phyloP scores from a whole-genome alignment of 2,888 invertebrate species.

The Mantis religiosa region DNA sequence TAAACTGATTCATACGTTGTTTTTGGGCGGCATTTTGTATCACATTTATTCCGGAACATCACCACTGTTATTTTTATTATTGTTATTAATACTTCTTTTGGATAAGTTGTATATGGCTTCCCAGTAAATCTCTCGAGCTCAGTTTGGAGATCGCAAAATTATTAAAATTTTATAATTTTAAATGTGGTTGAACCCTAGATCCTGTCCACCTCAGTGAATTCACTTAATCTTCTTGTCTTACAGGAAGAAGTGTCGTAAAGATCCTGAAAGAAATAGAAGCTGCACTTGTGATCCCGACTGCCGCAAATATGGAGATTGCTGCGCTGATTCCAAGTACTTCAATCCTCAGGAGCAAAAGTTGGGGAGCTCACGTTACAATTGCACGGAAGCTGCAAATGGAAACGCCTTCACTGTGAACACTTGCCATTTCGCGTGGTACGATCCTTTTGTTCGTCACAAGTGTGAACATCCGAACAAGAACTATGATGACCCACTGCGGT shows the following conservation, averaged over 20 bases:
- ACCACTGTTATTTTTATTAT: too few relatives aligned
- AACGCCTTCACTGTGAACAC: not conserved
- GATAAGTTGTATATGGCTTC: too few relatives aligned
- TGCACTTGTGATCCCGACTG: not conserved
- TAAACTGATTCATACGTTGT: too few relatives aligned
- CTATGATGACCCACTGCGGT: not conserved
- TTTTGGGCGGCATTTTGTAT: too few relatives aligned
- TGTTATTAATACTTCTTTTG: too few relatives aligned
- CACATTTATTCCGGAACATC: too few relatives aligned
- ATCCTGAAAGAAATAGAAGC: not conserved
- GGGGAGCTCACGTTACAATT: not conserved
- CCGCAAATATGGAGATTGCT: not conserved
- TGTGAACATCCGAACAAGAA: not conserved
- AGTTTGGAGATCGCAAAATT: too few relatives aligned
- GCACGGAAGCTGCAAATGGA: not conserved
- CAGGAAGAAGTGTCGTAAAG: not conserved
- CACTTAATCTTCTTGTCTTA: not conserved
- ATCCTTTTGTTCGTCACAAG: not conserved
- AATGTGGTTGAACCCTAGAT: too few relatives aligned
- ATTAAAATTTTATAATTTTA: too few relatives aligned
- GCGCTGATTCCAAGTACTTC: not conserved
- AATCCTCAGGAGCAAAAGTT: not conserved
- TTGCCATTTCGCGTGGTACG: not conserved
- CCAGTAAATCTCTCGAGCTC: too few relatives aligned
- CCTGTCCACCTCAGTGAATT: too few relatives aligned